These are phyloP conservation scores for Drosophila lowei DNA, from an alignment of 1,140 invertebrate species.

Conservation along the genomic window DNA sequence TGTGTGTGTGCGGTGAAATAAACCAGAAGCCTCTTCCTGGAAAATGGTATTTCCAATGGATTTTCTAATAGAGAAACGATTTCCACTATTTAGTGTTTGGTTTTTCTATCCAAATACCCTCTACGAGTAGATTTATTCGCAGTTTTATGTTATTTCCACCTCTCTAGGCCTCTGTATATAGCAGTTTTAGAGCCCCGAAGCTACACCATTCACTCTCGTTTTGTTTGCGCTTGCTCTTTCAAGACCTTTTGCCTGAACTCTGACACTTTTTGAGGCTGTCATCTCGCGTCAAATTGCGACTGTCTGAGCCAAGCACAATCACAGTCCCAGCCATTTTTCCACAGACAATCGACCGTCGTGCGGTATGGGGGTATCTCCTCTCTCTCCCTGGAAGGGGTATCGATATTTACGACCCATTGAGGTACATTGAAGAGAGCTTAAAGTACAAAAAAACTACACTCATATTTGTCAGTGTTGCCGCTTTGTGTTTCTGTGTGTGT, in stretches of 20 bases:
- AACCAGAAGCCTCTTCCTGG: conserved; percentile 29
- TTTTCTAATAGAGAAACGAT: conserved; percentile 1
- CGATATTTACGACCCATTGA: conserved; percentile 59
- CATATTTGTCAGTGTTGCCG: conserved; percentile 23
- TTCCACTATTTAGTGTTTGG: too few species aligned
- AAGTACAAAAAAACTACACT: conserved; percentile 37
- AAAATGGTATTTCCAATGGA: conserved; percentile 1
- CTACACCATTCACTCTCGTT: conserved; percentile 3
- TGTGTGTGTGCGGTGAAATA: conserved; percentile 8
- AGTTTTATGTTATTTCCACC: too few species aligned
- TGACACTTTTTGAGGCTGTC: conserved; percentile 39
- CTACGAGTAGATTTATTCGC: too few species aligned
- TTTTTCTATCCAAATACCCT: too few species aligned
- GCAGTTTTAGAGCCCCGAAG: too few species aligned
- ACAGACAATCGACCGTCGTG: conserved; percentile 15
- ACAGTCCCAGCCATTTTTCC: too few species aligned
- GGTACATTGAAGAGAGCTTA: conserved; percentile 48
- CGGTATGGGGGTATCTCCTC: conserved; percentile 23
- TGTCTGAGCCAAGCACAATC: conserved; percentile 26
- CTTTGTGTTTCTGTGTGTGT: conserved; percentile 24
- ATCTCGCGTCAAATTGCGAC: conserved; percentile 36
- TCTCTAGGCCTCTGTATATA: too few species aligned
- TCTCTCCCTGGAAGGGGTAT: background rate
- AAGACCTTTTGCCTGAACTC: conserved; percentile 31
- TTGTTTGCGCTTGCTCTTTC: too few species aligned